Evolutionary conservation across 1,140 invertebrate species (phyloP), one percentile per base, ranked within the genome.

Genomic region (Drosophila santomea): DNA sequence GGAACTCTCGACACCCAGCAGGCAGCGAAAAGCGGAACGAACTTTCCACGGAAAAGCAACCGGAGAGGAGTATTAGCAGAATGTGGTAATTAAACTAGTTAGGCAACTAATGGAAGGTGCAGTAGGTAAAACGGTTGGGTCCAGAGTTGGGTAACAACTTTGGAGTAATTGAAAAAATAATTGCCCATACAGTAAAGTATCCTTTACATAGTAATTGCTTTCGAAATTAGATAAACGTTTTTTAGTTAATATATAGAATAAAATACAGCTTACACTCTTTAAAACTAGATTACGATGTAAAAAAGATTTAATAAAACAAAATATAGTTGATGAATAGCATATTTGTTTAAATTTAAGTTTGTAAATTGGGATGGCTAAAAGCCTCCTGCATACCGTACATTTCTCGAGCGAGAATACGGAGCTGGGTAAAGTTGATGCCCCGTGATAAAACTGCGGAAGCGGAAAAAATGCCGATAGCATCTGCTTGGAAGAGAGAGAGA

Each of bases 371-470:
- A 5, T 25, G 25, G 4, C 36, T 12, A 4, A 54, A 10, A 71
- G 12, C 36, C 12, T 28, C 14, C 4, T 10, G 0, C 2, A 44
- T 71, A 48, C 51, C 67, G 36, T 17, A 4, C 25, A 39, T 10
- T 36, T 0, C 35, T 39, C n/a, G n/a, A 32, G 35, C 10, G 36
- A 17, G 17, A 10, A 17, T 35, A 14, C 5, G 39, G 20, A 38
- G 41, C 20, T 14, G 61, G 59, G 36, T 56, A 41, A 78, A 81
- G 74, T 64, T 68, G 79, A 78, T 81, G 74, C 80, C 62, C 62
- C 77, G 73, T 89, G 84, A 89, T 89, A 84, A 89, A 89, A 89
- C 71, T 84, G 77, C 85, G 84, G 84, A 89, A 89, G 84, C 74
- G 74, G 69, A 72, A 78, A 84, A 80, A 90, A 89, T 89, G 85